These are phyloP conservation scores for Carapus acus DNA, from an alignment of 2,797 vertebrate species.

Conservation along the genomic window DNA sequence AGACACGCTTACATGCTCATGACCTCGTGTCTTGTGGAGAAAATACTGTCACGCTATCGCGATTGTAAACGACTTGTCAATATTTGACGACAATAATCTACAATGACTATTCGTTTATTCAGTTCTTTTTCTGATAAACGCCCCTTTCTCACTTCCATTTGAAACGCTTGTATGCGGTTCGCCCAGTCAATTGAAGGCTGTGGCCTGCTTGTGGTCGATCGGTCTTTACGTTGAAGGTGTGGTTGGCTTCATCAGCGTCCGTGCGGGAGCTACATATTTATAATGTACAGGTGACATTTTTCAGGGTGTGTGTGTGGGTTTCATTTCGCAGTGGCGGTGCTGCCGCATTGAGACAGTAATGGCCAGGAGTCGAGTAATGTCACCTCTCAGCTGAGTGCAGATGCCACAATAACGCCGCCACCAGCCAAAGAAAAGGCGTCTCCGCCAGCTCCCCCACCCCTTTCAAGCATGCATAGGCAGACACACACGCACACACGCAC, in stretches of 20 bases:
- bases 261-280: slow-evolving; percentile 27
- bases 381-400: slow-evolving; percentile 38
- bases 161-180: slow-evolving; percentile 26
- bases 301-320: slow-evolving; percentile 42
- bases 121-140: not conserved
- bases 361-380: slow-evolving; percentile 41
- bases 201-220: slow-evolving; percentile 50
- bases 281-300: slow-evolving; percentile 7
- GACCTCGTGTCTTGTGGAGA: slow-evolving; percentile 24
- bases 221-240: slow-evolving; percentile 63
- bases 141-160: not conserved
- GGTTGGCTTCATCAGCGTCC: slow-evolving; percentile 53
- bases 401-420: slow-evolving; percentile 42
- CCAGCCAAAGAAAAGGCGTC: slow-evolving; percentile 54
- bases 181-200: slow-evolving; percentile 44
- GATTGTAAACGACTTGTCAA: slow-evolving; percentile 12
- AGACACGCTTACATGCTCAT: slow-evolving; percentile 29
- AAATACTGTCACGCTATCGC: slow-evolving; percentile 14
- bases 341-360: slow-evolving; percentile 25
- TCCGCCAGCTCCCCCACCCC: slow-evolving; percentile 37
- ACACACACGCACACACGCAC: slow-evolving; percentile 27
- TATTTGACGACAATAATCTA: slow-evolving; percentile 4
- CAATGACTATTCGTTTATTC: too few species aligned
- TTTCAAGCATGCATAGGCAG: slow-evolving; percentile 30
- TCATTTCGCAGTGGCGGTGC: slow-evolving; percentile 35